Conservation (phyloP, 1,140 invertebrate species). For the Drosophila jambulina region DNA sequence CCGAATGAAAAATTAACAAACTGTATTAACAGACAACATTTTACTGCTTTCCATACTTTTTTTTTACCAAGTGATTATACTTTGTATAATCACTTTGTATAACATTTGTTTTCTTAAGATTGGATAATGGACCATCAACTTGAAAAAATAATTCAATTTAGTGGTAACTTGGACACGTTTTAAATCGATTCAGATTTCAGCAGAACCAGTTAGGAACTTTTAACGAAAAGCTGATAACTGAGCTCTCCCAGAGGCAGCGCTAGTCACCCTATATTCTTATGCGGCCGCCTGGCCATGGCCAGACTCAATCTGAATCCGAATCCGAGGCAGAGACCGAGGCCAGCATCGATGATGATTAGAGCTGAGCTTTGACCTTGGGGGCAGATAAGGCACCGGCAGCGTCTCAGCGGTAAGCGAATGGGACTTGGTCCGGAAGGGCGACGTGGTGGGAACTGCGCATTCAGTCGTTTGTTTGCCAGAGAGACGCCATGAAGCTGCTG, state of each 20-base stretch:
- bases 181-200: not conserved
- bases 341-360: slow-evolving; percentile 4
- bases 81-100: too few species aligned
- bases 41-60: too few species aligned
- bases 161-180: not conserved
- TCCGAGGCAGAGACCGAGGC: not conserved
- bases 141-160: not conserved
- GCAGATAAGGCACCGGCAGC: not conserved
- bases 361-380: slow-evolving; percentile 13
- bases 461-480: slow-evolving; percentile 12
- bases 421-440: slow-evolving; percentile 5
- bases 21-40: too few species aligned
- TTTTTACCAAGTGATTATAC: too few species aligned
- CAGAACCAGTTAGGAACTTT: not conserved
- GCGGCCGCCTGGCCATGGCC: not conserved
- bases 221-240: not conserved
- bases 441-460: not conserved
- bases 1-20: too few species aligned
- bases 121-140: too few species aligned
- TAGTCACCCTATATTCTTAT: slow-evolving; percentile 10
- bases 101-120: too few species aligned
- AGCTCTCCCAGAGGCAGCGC: not conserved
- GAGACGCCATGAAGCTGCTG: slow-evolving; percentile 7
- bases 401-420: not conserved
- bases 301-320: slow-evolving; percentile 9